Evolutionary conservation across 2,113 vertebrate genomes (phyloP), one percentile per base, ranked within the genome.

Genomic region (Platichthys stellatus): DNA sequence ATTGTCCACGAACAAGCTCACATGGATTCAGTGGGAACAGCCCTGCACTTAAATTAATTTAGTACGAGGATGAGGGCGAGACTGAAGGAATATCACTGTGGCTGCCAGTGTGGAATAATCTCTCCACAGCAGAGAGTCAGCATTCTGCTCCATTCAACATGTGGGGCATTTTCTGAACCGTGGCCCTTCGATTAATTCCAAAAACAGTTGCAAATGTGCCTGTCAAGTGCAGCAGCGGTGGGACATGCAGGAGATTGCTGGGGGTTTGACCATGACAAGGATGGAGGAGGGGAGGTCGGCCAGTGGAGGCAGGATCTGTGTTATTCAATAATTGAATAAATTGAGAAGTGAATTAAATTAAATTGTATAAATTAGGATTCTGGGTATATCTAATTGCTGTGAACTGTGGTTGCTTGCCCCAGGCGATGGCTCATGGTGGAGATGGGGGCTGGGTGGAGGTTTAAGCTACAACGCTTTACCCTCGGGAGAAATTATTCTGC

Each of bases 281-380:
- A 31, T 68, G 74, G 73, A 45, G 65, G 70, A 47, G 72, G 67
- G 63, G 31, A 12, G 40, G 63, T 14, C 20, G 47, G 49, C 18
- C 20, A 35, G n/a, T 15, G 64, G 66, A 66, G 51, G 21, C 23
- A 58, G 47, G 54, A 63, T 20, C 79, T 72, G n/a, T 82, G 76
- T 88, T 76, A 31, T 51, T 64, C 69, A 80, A 81, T 86, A 89
- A 88, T 87, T 83, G 72, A 87, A 85, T 87, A 83, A 59, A 85
- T 74, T 83, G 72, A 58, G 76, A 85, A 74, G 28, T 80, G 63
- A 86, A 90, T 89, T 78, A 64, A 81, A 88, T 89, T 54, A 79
- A 82, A 82, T 88, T 10, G 63, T 76, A 77, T 86, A 80, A 86
- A 90, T 90, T 86, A 86, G 72, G 62, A 91, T 86, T 89, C 88